Evolutionary conservation across 2,888 invertebrate genomes (phyloP).

Genomic region (Sinodicranocentrus sp.): DNA sequence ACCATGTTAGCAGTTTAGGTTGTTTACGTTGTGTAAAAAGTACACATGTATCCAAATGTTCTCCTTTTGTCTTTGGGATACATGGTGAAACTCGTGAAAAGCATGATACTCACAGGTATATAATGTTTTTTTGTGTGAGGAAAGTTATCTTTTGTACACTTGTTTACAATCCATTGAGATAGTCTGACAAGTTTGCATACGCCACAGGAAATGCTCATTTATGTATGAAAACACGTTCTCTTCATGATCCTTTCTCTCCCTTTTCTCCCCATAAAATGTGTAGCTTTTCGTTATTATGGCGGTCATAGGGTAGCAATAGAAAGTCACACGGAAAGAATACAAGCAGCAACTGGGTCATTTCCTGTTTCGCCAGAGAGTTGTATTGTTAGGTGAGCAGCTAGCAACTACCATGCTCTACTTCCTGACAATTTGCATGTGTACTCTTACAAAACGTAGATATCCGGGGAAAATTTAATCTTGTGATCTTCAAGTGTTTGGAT

Average conservation of each 20-base stretch:
- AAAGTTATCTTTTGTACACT: too few relatives aligned
- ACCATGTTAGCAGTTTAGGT: background rate
- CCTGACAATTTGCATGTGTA: conserved; percentile 47
- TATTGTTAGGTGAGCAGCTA: conserved; percentile 14
- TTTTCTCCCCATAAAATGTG: conserved; percentile 15
- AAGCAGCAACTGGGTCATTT: conserved; percentile 53
- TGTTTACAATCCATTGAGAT: too few relatives aligned
- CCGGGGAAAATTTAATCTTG: too few relatives aligned
- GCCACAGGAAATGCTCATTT: conserved; percentile 1
- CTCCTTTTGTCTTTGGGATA: too few relatives aligned
- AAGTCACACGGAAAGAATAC: conserved; percentile 33
- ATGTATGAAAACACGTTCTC: conserved; percentile 1
- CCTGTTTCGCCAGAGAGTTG: conserved; percentile 51
- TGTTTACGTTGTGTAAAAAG: background rate
- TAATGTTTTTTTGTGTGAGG: too few relatives aligned
- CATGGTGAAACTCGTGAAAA: too few relatives aligned
- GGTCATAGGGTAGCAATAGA: background rate
- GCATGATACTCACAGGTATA: background rate
- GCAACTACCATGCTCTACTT: conserved; percentile 41
- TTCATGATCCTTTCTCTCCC: background rate
- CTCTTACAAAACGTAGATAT: too few relatives aligned
- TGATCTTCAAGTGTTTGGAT: too few relatives aligned
- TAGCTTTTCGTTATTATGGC: conserved; percentile 28
- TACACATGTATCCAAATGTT: too few relatives aligned
- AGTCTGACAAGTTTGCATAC: conserved; percentile 4